Evolutionary conservation across 2,797 vertebrate species (phyloP), one percentile per base, ranked within the genome.

Genomic region (Prionace glauca): DNA sequence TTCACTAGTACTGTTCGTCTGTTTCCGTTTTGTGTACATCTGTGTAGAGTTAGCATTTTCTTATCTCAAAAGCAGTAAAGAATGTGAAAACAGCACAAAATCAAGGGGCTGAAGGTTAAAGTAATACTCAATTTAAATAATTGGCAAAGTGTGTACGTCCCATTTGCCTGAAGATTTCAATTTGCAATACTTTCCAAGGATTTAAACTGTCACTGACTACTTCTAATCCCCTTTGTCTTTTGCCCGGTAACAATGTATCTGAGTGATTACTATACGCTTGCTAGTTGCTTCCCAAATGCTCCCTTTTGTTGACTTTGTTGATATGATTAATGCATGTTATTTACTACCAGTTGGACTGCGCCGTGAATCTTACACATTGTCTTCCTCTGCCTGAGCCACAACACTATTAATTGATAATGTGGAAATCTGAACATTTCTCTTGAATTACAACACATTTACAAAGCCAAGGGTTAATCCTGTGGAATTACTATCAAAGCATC

Each of bases 221-320:
- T 77, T 77, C 69, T 77, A 74, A 77, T 95, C 93, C 93, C 72
- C 71, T 95, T 95, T 95, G 93, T 95, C 93, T 95, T 95, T 77
- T 71, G 45, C 69, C 45, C 29, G 14, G 71, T 95, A 56, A 95
- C 69, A 95, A 60, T 95, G n/a, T 74, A 77, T 77, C 93, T 95
- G 93, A 95, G 69, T 95, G 93, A 95, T 95, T 95, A 95, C 93
- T 45, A 95, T 77, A n/a, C 29, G 12, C 71, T 60, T 56, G 60
- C 72, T 50, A 56, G 93, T 29, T 95, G 71, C 93, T 95, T 95
- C 90, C 67, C 36, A 95, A 56, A 50, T 95, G 41, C 71, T 77
- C 93, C 71, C 93, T 95, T 95, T 95, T 95, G 93, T 95, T 95
- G 93, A 95, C 93, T 95, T 95, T 95, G 93, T 95, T 95, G 69